Percentiles rank a stretch among this genome's conserved stretches.
These are phyloP conservation scores for Conops quadrifasciatus DNA, from an alignment of 2,888 invertebrate species.

Conservation along the genomic window DNA sequence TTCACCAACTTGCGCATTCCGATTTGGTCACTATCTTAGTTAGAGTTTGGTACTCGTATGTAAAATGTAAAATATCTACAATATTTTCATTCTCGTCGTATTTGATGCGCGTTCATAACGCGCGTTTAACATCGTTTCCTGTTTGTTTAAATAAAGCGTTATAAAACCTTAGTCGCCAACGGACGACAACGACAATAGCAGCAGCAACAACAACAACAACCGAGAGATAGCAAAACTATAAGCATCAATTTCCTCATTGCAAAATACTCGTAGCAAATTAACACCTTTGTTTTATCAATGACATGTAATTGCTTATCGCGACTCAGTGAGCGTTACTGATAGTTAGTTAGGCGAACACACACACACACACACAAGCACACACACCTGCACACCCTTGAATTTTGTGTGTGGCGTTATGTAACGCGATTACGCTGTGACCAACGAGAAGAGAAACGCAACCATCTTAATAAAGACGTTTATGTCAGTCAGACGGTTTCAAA, in stretches of 20 bases:
- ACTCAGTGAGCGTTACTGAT: not conserved
- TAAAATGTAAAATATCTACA: no score
- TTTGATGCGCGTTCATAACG: not conserved
- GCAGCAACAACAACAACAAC: constrained; percentile 33
- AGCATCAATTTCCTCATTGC: constrained; percentile 21
- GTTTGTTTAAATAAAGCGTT: constrained; percentile 8
- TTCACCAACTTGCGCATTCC: no score
- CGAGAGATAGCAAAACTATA: not conserved
- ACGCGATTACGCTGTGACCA: no score
- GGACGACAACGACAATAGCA: not conserved
- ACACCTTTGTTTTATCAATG: not conserved
- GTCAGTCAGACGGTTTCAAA: no score
- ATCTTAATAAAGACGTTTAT: no score
- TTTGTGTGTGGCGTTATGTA: no score
- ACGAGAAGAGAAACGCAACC: no score
- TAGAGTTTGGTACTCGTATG: no score
- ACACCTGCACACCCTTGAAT: no score
- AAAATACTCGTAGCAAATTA: not conserved
- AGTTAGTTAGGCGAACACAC: not conserved
- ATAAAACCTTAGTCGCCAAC: not conserved
- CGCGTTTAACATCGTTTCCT: constrained; percentile 6
- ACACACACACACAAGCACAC: not conserved
- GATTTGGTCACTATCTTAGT: no score
- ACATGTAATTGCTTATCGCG: not conserved
- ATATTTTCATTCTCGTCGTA: not conserved